Base-by-base conservation (phyloP, 2,113 vertebrate species). In the Malaclemys terrapin region DNA sequence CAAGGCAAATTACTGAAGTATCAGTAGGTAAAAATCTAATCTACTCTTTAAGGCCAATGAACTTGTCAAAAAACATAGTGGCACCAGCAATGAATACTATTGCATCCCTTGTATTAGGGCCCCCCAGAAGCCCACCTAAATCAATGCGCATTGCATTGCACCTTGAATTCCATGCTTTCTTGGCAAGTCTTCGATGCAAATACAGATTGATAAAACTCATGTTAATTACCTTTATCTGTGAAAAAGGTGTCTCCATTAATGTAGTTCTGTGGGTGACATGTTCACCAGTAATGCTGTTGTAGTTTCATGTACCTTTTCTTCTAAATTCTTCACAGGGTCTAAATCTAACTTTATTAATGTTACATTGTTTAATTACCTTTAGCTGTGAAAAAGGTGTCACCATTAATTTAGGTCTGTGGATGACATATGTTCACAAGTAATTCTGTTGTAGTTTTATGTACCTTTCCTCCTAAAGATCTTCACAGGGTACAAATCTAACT, bases 201-300 rank as follows among this genome's bases (percentile, higher is more conserved):
- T 75, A 90, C 14, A 88, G 42, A 24, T 79, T 24, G 19, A 85
- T 87, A 92, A 97, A 86, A 22, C 49, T 84, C 87, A 88, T 16
- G 27, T 56, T 89, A 94, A 88, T 91, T 84, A 65, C 10, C 16
- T 89, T 91, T 84, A 80, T 85, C 9, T 87, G 4, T 88, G 75
- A 89, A 75, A 83, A 22, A 6, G 10, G 52, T 95, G 17, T 84
- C 42, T 76, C 56, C 1, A 0, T 69, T 82, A 85, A 81, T 88
- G 94, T 93, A 47, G 88, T 17, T 91, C 45, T 80, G 25, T 75
- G 82, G 29, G 57, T 83, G 47, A 87, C 62, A 91, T 1, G 5
- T 78, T 91, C 65, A 14, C 4, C 45, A 53, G 2, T 42, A 82
- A 38, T 24, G 20, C 62, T 94, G 42, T 5, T 72, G 8, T 72